These are phyloP conservation scores for Oceanites oceanicus DNA, from an alignment of 2,113 vertebrate genomes.

Conservation along the genomic window DNA sequence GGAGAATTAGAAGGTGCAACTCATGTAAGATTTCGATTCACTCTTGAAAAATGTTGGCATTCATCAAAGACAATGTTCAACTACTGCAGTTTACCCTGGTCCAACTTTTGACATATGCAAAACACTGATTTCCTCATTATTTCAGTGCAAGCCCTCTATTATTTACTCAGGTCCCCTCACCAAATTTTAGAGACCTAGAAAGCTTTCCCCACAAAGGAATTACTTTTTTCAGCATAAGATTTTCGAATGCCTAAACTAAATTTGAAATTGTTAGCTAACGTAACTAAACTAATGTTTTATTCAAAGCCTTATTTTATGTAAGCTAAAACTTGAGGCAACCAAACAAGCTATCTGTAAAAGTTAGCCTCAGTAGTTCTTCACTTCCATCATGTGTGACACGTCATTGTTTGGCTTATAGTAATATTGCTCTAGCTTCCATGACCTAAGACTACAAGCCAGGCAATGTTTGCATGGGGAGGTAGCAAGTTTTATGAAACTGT, in stretches of 20 bases:
- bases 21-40: fast-evolving
- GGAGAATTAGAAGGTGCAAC: neutral
- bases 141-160: neutral
- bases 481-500: neutral
- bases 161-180: neutral
- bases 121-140: neutral
- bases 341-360: neutral
- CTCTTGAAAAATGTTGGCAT: neutral
- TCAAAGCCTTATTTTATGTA: neutral
- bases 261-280: neutral
- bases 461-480: neutral
- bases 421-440: neutral
- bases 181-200: neutral
- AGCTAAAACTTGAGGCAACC: neutral
- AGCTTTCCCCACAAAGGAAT: neutral
- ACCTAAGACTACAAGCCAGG: neutral
- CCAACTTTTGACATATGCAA: neutral
- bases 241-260: neutral
- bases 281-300: neutral
- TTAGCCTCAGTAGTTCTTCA: neutral
- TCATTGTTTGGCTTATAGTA: neutral
- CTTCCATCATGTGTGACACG: fast-evolving
- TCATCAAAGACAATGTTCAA: neutral
- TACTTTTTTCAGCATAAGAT: neutral
- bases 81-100: neutral